Base-by-base conservation (phyloP, 2,797 vertebrate genomes). In the Galagoides demidoff region DNA sequence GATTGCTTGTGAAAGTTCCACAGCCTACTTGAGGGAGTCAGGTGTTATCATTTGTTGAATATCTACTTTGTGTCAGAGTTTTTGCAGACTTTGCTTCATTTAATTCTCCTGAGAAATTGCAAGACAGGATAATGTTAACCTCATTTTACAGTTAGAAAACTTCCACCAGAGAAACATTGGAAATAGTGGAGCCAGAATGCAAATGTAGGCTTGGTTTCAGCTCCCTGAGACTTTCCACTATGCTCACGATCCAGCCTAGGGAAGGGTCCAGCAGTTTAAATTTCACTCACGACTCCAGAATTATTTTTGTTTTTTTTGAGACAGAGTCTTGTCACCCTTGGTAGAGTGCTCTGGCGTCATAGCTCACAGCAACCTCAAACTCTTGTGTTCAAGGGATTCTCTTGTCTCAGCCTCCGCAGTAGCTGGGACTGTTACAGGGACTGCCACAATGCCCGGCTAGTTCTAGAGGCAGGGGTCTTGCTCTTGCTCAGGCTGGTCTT, bases 121-220 rank as follows among this genome's bases (percentile, higher is more conserved):
- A 34, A 83, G 71, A 64, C 68, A 64, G n/a, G 13, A 27, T 52
- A 64, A 27, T 64, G 64, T 61, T 52, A 45, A 25, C 85, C n/a
- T 95, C 55, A 57, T 88, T 78, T 95, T 37, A 55, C 82, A 73
- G 55, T 45, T 45, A 93, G 85, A 81, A 87, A 85, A 64, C 59
- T 89, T 89, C 43, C 52, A 73, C 37, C 49, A 73, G 86, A 88
- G 73, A 90, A 55, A 63, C 29, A 1, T 19, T 2, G 3, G 91
- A 37, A 71, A 55, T 23, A 39, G 25, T 31, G 27, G 61, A 6
- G 43, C 52, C 29, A 43, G 37, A 23, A 39, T 19, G 61, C 13
- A 23, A 61, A 29, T 2, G 0, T 1, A 1, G 29, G 14, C 77
- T 52, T 63, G 25, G 25, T 83, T 68, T 43, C 49, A 34, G 31